Evolutionary conservation across 2,113 vertebrate genomes (phyloP), one percentile per base, ranked within the genome.

Genomic region (Callopanchax toddi): DNA sequence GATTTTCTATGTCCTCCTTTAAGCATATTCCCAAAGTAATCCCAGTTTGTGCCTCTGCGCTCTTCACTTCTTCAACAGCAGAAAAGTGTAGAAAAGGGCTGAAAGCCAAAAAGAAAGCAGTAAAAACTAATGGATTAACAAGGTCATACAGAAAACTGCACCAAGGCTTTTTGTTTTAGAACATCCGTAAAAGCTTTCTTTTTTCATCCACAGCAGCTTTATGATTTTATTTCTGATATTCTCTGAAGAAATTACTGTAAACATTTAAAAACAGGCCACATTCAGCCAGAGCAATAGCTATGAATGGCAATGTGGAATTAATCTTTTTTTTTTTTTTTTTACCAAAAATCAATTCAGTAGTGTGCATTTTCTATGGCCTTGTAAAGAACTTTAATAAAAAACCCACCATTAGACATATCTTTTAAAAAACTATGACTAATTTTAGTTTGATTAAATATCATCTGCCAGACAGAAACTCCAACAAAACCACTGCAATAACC

Each of bases 1-100:
- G 26, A 52, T 71, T 60, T 75, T 60, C 51, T 45, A 13, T 40
- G 5, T 50, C 32, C 16, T 48, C 49, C 13, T 42, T 39, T 23
- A 46, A 18, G 39, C 44, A 11, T 51, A 23, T 29, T 25, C 54
- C 37, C 13, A 26, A 29, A 39, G 18, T 3, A 11, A 40, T 34
- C 12, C 55, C 3, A 29, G 25, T 78, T 37, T 59, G 37, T 25
- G 11, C 21, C 8, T 16, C 40, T 59, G 12, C 56, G 34, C 52
- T 11, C 0, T 37, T 64, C 20, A 48, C 8, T 45, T 3, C 18
- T 7, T 20, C 23, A n/a, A 46, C 29, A 43, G 21, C 50, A 16
- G 46, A 36, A 8, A 22, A 34, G 11, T 42, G n/a, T 63, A 36
- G 60, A 69, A 57, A 55, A 44, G 0, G 23, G 32, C 42, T 22